These are phyloP conservation scores for Montipora capitata DNA, from an alignment of 92 coral and sea anemone species.

Conservation along the genomic window DNA sequence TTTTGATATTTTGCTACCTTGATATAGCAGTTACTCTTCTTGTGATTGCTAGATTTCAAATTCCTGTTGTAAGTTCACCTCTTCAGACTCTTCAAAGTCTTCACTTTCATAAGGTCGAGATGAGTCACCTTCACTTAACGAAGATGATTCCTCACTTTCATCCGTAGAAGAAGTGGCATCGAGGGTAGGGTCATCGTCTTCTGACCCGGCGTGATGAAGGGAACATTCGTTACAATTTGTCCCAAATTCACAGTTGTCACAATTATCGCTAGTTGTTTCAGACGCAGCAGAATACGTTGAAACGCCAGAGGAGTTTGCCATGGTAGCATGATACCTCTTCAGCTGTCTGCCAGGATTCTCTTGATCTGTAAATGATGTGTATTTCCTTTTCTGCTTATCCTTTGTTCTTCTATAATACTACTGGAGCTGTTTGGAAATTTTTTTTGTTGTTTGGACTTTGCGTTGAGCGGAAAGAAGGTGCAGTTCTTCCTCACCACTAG, in stretches of 20 bases:
- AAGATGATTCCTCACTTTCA: conserved; percentile 16
- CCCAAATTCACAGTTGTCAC: conserved; percentile 14
- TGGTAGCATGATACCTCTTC: conserved; percentile 31
- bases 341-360: conserved; percentile 48
- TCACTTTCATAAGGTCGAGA: background rate
- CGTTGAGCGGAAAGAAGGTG: no score
- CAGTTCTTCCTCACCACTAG: background rate
- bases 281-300: conserved; percentile 29
- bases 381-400: background rate
- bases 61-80: conserved; percentile 18
- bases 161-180: conserved; percentile 21
- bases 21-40: conserved; percentile 57
- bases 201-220: background rate
- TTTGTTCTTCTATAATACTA: no score
- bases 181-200: conserved; percentile 15
- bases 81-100: conserved; percentile 20
- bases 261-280: conserved; percentile 20
- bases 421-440: no score
- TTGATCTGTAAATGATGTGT: conserved; percentile 38
- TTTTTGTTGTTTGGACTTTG: no score
- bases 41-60: conserved; percentile 57
- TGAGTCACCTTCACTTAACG: no score
- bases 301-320: conserved; percentile 9
- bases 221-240: background rate
- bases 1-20: conserved; percentile 63